These are phyloP conservation scores for Diploptera punctata DNA, from an alignment of 2,888 invertebrate species.

Conservation along the genomic window DNA sequence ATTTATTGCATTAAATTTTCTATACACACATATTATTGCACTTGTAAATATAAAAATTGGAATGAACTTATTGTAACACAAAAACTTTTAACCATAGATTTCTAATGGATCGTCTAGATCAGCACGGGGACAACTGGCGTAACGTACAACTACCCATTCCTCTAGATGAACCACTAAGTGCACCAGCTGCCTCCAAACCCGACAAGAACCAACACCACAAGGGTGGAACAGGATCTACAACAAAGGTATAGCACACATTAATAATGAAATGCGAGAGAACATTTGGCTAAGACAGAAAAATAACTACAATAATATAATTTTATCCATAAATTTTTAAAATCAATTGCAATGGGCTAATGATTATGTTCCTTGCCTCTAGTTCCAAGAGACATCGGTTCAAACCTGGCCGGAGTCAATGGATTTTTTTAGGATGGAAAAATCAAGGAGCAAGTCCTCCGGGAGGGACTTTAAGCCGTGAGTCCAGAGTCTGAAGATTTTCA, in stretches of 20 bases:
- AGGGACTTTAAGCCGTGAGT: too few species aligned
- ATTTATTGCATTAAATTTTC: conserved; percentile 9
- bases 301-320: too few species aligned
- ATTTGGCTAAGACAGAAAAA: too few species aligned
- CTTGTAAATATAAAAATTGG: background rate
- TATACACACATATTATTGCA: conserved; percentile 8
- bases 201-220: conserved; percentile 45
- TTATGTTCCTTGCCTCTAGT: too few species aligned
- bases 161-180: conserved; percentile 50
- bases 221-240: conserved; percentile 3
- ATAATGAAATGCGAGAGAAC: too few species aligned
- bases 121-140: conserved; percentile 73
- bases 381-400: too few species aligned
- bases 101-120: conserved; percentile 70
- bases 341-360: too few species aligned
- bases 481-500: too few species aligned
- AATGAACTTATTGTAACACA: conserved; percentile 11
- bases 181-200: conserved; percentile 48
- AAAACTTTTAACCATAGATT: conserved; percentile 55
- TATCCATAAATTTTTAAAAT: too few species aligned
- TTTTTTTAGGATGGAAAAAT: too few species aligned
- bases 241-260: conserved; percentile 19
- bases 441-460: too few species aligned
- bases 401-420: too few species aligned
- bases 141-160: conserved; percentile 66